Conservation (phyloP, 2,888 invertebrate genomes). For the Dinocampus coccinellae region DNA sequence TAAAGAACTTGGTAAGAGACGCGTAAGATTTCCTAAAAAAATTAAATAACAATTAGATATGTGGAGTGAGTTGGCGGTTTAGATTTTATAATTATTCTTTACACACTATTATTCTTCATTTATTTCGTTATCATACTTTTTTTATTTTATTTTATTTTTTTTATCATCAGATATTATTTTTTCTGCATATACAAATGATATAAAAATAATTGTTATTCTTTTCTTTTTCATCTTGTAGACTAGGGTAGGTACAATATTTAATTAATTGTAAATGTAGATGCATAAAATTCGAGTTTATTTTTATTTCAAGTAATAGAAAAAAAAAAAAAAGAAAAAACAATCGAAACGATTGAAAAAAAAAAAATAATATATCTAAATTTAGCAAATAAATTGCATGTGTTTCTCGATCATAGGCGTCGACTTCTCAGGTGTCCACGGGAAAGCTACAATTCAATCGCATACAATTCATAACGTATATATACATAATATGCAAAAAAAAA, state of each 20-base stretch:
- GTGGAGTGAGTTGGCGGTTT: constrained; percentile 36
- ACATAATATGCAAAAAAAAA: not conserved
- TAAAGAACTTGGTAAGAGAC: constrained; percentile 88
- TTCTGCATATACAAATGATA: constrained; percentile 9
- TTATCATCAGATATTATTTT: too few relatives aligned
- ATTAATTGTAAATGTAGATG: constrained; percentile 13
- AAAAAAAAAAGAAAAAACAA: not conserved
- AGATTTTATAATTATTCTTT: constrained; percentile 8
- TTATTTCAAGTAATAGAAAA: not conserved
- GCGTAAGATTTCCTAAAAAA: constrained; percentile 46
- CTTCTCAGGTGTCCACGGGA: constrained; percentile 44
- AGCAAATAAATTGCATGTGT: constrained; percentile 71
- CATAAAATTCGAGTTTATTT: not conserved
- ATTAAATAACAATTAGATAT: constrained; percentile 39
- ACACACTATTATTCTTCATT: not conserved
- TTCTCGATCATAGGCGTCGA: constrained; percentile 49
- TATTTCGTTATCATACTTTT: not conserved
- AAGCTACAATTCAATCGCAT: constrained; percentile 6
- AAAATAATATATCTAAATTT: constrained; percentile 45
- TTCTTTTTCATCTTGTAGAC: constrained; percentile 9
- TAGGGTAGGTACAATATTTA: constrained; percentile 4
- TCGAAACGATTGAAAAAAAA: not conserved
- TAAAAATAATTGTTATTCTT: constrained; percentile 1
- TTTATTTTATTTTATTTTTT: not conserved
- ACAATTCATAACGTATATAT: too few relatives aligned